Evolutionary conservation across 2,797 vertebrate species (phyloP).

Genomic region (Cyprinodon diabolis): DNA sequence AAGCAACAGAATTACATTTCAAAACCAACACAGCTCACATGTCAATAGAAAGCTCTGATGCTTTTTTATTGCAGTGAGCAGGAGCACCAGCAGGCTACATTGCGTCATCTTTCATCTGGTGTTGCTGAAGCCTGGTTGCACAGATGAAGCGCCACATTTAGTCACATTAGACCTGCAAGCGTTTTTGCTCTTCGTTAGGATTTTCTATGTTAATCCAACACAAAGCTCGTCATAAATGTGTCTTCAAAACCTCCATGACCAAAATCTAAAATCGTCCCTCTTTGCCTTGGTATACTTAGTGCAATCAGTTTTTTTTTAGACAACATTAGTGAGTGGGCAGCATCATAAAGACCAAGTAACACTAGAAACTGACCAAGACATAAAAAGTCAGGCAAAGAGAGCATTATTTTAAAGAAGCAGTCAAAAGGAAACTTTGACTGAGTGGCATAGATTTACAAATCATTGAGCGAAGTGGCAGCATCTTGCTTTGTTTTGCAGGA

Average conservation of each 20-base stretch:
- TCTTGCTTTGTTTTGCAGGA: not conserved
- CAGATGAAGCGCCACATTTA: not conserved
- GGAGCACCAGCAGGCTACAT: not conserved
- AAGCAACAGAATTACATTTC: slow-evolving; percentile 2
- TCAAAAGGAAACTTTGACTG: no score
- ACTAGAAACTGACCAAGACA: not conserved
- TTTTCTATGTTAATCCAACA: not conserved
- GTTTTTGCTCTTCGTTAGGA: not conserved
- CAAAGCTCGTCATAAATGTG: not conserved
- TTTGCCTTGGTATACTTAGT: no score
- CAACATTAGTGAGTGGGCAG: no score
- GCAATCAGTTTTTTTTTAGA: no score
- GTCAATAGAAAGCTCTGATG: slow-evolving; percentile 1
- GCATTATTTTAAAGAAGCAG: not conserved
- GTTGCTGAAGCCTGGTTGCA: not conserved
- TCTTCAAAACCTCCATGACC: not conserved
- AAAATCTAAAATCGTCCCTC: no score
- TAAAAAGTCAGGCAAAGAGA: not conserved
- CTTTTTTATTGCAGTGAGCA: not conserved
- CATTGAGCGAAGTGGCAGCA: no score
- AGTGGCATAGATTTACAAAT: no score
- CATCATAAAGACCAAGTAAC: not conserved
- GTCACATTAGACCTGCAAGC: not conserved
- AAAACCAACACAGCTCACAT: slow-evolving; percentile 5
- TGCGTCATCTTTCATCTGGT: slow-evolving; percentile 5